Evolutionary conservation across 2,888 invertebrate species (phyloP), one percentile per base, ranked within the genome.

Genomic region (Idaea straminata): DNA sequence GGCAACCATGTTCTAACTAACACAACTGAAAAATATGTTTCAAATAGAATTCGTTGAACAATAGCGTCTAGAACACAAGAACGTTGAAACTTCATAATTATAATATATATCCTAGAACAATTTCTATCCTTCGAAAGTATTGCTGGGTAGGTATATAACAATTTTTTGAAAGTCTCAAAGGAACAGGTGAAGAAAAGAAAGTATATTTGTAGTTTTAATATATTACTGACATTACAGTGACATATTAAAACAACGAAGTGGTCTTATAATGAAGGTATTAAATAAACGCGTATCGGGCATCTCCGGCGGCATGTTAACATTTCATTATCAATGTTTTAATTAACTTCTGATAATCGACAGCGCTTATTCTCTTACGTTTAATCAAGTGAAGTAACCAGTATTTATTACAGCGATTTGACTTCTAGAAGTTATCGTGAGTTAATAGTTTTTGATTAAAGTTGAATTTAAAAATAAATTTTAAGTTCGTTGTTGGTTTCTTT

Each of bases 321-420:
- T 78, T 75, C 70, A 70, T 72, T 74, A 77, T 74, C 75, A 77
- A 80, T 79, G 80, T 82, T 79, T 81, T 82, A 81, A 81, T 81
- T 82, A 78, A 79, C 47, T 47, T 35, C 38, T 63, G 64, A 66
- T 70, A 66, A 74, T 77, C 74, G 72, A 70, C 70, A 71, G 74
- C 70, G 34, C 67, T 66, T 61, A 62, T 62, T 65, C 62, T 59
- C 62, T 65, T 65, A 62, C 38, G 62, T 76, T 77, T 77, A 76
- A 76, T 76, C 74, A 74, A 77, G 65, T 65, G 61, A 63, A 63
- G 7, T 35, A 6, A 35, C 10, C 59, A 34, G 34, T 59, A 59
- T 59, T 59, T 59, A 59, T 25, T 59, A 25, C 25, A 10, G 34
- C 47, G 47, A 47, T 47, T 47, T 47, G 47, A 47, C 47, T 47